Conservation (phyloP, 2,797 vertebrate genomes). For the Bovichtus diacanthus region DNA sequence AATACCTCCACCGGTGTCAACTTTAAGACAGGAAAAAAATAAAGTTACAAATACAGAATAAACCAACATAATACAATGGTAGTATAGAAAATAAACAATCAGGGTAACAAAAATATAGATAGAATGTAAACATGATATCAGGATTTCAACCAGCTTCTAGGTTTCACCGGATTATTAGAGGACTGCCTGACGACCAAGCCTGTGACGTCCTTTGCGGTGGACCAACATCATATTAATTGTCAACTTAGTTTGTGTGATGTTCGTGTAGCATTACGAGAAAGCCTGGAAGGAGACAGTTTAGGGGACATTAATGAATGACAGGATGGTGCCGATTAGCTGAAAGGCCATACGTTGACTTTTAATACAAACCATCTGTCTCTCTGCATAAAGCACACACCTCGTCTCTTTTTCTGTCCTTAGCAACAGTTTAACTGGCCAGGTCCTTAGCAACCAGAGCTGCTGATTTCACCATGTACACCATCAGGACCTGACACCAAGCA, state of each 20-base stretch:
- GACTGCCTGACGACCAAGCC: too few species aligned
- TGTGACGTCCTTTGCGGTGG: neutral
- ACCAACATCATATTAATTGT: neutral
- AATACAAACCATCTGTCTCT: conserved; percentile 10
- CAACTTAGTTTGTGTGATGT: neutral
- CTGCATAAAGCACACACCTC: neutral
- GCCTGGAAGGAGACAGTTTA: neutral
- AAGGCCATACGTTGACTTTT: neutral
- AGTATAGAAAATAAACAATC: too few species aligned
- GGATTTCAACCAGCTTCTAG: too few species aligned
- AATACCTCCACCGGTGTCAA: neutral
- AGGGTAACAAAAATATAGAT: too few species aligned
- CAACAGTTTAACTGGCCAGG: conserved; percentile 54
- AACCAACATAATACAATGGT: too few species aligned
- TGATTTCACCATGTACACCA: neutral
- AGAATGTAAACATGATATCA: too few species aligned
- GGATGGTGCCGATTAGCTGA: neutral
- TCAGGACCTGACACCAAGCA: neutral
- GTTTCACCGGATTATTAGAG: too few species aligned
- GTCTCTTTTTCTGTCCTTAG: conserved; percentile 31
- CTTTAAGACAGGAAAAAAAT: too few species aligned
- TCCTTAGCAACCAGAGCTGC: conserved; percentile 58
- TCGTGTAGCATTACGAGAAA: neutral
- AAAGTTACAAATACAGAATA: too few species aligned
- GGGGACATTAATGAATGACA: neutral